These are phyloP conservation scores for Antechinus stuartii DNA, from an alignment of 2,113 vertebrate species.

Conservation along the genomic window DNA sequence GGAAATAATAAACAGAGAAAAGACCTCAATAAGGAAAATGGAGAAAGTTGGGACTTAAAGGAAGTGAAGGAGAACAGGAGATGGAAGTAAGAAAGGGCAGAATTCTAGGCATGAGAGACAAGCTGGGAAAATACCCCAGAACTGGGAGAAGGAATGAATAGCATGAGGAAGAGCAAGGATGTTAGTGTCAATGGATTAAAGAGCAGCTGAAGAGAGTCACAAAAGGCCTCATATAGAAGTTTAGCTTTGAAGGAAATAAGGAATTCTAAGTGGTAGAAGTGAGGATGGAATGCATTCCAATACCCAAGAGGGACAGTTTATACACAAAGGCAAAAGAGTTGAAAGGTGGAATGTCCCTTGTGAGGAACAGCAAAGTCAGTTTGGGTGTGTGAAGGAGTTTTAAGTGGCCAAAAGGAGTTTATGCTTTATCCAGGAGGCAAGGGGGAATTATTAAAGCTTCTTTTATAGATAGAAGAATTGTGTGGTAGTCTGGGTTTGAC, in stretches of 20 bases:
- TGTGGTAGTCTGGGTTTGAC: neutral
- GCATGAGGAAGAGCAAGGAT: neutral
- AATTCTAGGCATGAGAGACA: neutral
- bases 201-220: neutral
- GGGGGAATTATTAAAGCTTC: neutral
- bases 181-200: neutral
- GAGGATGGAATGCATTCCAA: neutral
- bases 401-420: neutral
- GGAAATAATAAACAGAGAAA: neutral
- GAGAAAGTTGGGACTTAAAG: neutral
- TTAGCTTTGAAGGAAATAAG: neutral
- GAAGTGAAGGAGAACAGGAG: neutral
- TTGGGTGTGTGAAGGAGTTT: neutral
- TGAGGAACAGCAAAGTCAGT: neutral
- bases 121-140: neutral
- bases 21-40: neutral
- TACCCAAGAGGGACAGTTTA: neutral
- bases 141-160: neutral
- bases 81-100: neutral
- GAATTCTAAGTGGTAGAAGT: neutral
- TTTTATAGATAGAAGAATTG: neutral
- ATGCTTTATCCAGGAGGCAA: neutral
- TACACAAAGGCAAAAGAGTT: neutral
- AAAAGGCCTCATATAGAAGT: neutral
- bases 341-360: neutral